Conservation (phyloP, 2,113 vertebrate species). For the Malaclemys terrapin region DNA sequence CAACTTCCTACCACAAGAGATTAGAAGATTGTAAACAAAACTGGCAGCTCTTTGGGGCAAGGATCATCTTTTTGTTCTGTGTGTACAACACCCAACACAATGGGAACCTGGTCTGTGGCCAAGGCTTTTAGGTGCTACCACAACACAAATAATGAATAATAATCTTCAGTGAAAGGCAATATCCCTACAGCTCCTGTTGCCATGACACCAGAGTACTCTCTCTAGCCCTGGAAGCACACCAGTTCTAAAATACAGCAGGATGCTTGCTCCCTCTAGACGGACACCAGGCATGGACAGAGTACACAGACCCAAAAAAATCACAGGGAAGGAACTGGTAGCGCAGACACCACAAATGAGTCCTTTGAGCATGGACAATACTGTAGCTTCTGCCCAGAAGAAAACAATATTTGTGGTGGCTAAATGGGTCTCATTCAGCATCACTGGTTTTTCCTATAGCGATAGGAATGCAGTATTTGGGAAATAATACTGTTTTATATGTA, state of each 20-base stretch:
- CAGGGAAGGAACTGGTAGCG: neutral
- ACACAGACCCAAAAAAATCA: neutral
- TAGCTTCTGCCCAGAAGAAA: neutral
- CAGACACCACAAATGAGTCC: neutral
- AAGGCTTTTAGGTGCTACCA: neutral
- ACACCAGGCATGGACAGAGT: neutral
- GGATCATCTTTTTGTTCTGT: rapidly evolving
- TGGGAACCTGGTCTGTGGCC: rapidly evolving
- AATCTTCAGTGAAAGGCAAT: neutral
- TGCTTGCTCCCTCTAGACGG: neutral
- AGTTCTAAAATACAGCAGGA: rapidly evolving
- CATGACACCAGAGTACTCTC: neutral
- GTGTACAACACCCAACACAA: rapidly evolving
- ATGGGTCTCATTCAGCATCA: neutral
- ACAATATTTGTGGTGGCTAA: neutral
- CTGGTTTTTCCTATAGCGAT: neutral
- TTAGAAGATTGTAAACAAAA: neutral
- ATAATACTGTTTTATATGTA: neutral
- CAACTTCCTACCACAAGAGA: neutral
- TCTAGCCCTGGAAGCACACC: neutral
- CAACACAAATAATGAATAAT: neutral
- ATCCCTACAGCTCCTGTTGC: rapidly evolving
- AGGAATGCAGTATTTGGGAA: neutral
- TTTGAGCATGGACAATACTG: neutral
- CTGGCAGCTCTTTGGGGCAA: neutral